phyloP scores from a whole-genome alignment of 2,797 vertebrate species.

The Danio jaintianensis region DNA sequence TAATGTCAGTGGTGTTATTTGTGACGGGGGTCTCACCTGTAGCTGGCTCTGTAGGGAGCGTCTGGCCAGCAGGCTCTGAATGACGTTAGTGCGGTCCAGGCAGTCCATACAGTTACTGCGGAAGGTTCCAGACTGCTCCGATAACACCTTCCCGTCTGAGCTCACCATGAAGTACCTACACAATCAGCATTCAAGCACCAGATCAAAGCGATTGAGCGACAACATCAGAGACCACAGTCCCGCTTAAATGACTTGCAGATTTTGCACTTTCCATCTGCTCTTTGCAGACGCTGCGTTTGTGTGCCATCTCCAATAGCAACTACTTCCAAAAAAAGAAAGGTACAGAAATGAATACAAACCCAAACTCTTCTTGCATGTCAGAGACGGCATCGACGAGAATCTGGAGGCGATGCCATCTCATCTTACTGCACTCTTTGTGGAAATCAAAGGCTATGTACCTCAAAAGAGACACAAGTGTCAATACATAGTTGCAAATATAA shows the following conservation, averaged over 20 bases:
- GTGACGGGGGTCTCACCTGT: slow-evolving; percentile 77
- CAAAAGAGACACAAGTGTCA: slow-evolving; percentile 26
- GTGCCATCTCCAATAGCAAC: neutral
- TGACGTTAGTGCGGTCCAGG: slow-evolving; percentile 94
- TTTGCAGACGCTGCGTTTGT: neutral
- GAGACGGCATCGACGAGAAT: slow-evolving; percentile 88
- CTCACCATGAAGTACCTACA: slow-evolving; percentile 94
- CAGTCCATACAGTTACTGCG: slow-evolving; percentile 99
- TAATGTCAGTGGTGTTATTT: neutral
- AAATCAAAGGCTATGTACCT: slow-evolving; percentile 97
- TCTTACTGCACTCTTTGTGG: slow-evolving; percentile 96
- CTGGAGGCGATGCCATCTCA: slow-evolving; percentile 96
- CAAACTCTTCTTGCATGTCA: slow-evolving; percentile 90
- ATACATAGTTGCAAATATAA: neutral
- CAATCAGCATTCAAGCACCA: slow-evolving; percentile 13
- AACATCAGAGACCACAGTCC: slow-evolving; percentile 9
- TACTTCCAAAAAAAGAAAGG: neutral
- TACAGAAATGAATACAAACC: slow-evolving; percentile 73
- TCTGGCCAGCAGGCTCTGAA: slow-evolving; percentile 93
- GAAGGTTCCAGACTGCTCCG: slow-evolving; percentile 91
- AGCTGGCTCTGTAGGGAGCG: slow-evolving; percentile 95
- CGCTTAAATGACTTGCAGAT: neutral
- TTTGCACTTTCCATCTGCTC: neutral
- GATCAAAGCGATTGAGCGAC: neutral
- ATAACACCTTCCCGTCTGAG: slow-evolving; percentile 80